Base-by-base conservation (phyloP, 2,797 vertebrate species). In the Luscinia megarhynchos region DNA sequence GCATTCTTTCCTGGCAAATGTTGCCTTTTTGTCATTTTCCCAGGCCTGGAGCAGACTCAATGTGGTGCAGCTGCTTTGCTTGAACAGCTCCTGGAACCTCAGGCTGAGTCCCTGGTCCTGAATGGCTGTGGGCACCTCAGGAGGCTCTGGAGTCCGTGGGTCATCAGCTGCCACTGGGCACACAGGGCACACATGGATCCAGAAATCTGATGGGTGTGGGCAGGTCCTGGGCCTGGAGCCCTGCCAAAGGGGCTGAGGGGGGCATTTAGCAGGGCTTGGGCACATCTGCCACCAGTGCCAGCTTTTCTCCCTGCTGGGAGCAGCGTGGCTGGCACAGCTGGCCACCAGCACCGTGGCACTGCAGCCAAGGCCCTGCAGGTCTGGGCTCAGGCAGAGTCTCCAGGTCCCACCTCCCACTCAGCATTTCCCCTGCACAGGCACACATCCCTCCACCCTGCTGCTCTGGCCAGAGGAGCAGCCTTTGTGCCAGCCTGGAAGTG, bases 1-100 rank as follows among this genome's bases (percentile, higher is more conserved):
- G 77, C 74, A 76, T 93, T 91, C 86, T 93, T 72, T 59, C 32
- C 79, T 95, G 95, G 90, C 74, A 93, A 84, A 69, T 0, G 1
- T 45, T 82, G 88, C 21, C 12, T 67, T 84, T 84, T 62, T 84
- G 87, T 91, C 87, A 74, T 95, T 95, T 92, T 94, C 77, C 63
- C 66, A 0, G 19, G 92, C 53, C 59, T 90, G 91, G 80, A 96
- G 64, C 68, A 72, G 62, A 17, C 63, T 59, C 93, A 76, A 18
- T 0, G 2, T 15, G 3, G 24, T 48, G 85, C 90, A 94, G 95
- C 88, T 87, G 93, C 74, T 95, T 72, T 54, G 36, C 72, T 82
- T 30, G 18, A 72, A 9, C 34, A 87, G 73, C n/a, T 74, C 19
- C 80, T 75, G 40, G 69, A 81, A 67, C 6, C 70, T 19, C 24